These are phyloP conservation scores for Baronia brevicornis DNA, from an alignment of 2,888 invertebrate species.

Conservation along the genomic window DNA sequence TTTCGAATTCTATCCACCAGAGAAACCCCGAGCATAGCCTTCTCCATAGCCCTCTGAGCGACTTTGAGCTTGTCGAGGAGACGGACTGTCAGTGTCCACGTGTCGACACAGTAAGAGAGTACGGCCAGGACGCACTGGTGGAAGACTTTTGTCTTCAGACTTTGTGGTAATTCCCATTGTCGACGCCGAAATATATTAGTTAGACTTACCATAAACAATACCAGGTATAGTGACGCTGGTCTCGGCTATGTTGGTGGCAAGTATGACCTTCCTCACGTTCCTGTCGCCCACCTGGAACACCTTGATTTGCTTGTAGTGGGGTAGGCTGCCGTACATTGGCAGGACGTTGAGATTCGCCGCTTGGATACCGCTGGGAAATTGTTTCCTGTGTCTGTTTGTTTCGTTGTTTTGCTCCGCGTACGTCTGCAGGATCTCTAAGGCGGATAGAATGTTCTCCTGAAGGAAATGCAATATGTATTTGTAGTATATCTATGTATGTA, in stretches of 20 bases:
- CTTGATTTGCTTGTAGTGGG: slow-evolving; percentile 64
- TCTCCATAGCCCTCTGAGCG: no score
- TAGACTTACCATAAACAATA: slow-evolving; percentile 85
- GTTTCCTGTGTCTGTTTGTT: slow-evolving; percentile 58
- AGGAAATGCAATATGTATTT: slow-evolving; percentile 13
- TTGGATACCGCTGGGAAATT: slow-evolving; percentile 48
- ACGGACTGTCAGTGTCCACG: no score
- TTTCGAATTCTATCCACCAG: no score
- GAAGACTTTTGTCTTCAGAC: no score
- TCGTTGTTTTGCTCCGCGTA: slow-evolving; percentile 71
- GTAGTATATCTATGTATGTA: neutral
- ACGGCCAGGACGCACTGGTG: no score
- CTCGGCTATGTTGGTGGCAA: slow-evolving; percentile 98
- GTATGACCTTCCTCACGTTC: slow-evolving; percentile 88
- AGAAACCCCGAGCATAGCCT: no score
- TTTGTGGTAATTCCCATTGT: no score
- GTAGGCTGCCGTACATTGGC: slow-evolving; percentile 95
- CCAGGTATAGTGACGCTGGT: slow-evolving; percentile 97
- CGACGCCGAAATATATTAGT: no score
- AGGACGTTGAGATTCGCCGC: slow-evolving; percentile 77
- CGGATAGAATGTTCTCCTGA: slow-evolving; percentile 92
- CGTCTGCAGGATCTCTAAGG: slow-evolving; percentile 78
- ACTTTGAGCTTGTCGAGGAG: no score
- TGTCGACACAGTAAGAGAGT: no score
- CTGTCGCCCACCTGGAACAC: slow-evolving; percentile 85